Conservation (phyloP, 2,797 vertebrate species). For the Ctenopoma kingsleyae region DNA sequence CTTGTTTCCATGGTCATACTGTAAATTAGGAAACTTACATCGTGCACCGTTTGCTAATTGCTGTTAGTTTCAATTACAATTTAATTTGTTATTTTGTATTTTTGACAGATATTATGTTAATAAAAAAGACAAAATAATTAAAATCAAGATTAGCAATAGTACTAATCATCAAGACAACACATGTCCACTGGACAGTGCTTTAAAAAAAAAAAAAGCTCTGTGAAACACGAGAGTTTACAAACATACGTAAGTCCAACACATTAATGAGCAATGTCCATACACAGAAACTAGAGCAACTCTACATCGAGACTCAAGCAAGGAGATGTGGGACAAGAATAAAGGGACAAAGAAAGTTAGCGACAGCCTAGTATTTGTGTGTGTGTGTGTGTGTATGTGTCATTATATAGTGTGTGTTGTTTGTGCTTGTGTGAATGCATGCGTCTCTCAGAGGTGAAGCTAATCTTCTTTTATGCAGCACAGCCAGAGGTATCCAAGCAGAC, state of each 20-base stretch:
- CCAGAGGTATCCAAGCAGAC: conserved; percentile 67
- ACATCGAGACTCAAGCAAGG: conserved; percentile 23
- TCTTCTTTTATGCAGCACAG: conserved; percentile 70
- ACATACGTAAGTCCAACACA: conserved; percentile 6
- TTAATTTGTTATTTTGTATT: neutral
- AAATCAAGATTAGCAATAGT: neutral
- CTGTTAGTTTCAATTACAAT: neutral
- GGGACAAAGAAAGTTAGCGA: conserved; percentile 34
- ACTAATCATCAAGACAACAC: neutral
- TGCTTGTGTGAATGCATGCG: conserved; percentile 36
- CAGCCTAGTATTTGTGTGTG: conserved; percentile 30
- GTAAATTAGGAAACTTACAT: conserved; percentile 13
- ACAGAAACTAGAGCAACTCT: conserved; percentile 20
- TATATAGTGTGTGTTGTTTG: conserved; percentile 28
- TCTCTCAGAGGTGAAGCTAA: conserved; percentile 70
- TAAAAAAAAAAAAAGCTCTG: neutral
- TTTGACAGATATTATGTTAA: neutral
- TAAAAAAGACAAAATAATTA: neutral
- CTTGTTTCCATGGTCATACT: conserved; percentile 11
- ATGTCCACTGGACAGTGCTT: neutral
- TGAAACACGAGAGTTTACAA: conserved; percentile 3
- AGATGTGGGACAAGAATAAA: conserved; percentile 15
- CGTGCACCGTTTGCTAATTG: neutral
- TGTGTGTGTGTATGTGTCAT: conserved; percentile 22
- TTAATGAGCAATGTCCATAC: conserved; percentile 13